Evolutionary conservation across 2,113 vertebrate genomes (phyloP), one percentile per base, ranked within the genome.

Genomic region (Capricornis sumatraensis): DNA sequence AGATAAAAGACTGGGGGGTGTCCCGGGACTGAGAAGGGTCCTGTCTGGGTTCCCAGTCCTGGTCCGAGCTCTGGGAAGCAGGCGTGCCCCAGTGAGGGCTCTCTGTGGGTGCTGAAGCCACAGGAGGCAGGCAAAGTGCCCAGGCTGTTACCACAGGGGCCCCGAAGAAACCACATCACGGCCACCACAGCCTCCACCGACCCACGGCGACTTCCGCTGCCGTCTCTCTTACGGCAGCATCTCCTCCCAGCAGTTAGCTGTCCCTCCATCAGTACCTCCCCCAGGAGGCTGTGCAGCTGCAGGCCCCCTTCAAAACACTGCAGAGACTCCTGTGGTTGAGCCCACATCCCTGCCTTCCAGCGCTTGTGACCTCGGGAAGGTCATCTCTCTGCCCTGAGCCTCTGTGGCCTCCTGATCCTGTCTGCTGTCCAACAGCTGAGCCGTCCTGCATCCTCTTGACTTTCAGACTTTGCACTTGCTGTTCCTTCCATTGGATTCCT

Each of bases 131-230:
- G 94, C 94, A 27, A 86, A 1, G 89, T 21, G 83, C 91, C 97
- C 57, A 7, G 81, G 53, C 19, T 58, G 74, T 50, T 71, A 91
- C 93, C 95, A 53, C 95, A 97, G 82, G 45, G 88, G 30, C 93
- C 89, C 83, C 27, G 21, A 47, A 71, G 92, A 95, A 90, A 96
- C 97, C 96, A 83, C 97, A 98, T 97, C 87, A 89, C 0, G 87
- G 92, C 52, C 27, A 64, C 94, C 95, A 33, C 97, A 97, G 91
- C 60, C 93, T 55, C 95, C 88, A 47, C 27, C 87, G 3, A 6
- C 82, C 93, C 95, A 64, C 36, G 0, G 60, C 0, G 21, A 89
- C 43, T 98, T 97, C 96, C 55, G 55, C 60, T 15, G 50, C 74
- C 27, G 57, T 85, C 67, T 79, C 45, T 50, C n/a, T 27, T 43